phyloP scores from a whole-genome alignment of 2,113 vertebrate genomes.

The Labrus mixtus region DNA sequence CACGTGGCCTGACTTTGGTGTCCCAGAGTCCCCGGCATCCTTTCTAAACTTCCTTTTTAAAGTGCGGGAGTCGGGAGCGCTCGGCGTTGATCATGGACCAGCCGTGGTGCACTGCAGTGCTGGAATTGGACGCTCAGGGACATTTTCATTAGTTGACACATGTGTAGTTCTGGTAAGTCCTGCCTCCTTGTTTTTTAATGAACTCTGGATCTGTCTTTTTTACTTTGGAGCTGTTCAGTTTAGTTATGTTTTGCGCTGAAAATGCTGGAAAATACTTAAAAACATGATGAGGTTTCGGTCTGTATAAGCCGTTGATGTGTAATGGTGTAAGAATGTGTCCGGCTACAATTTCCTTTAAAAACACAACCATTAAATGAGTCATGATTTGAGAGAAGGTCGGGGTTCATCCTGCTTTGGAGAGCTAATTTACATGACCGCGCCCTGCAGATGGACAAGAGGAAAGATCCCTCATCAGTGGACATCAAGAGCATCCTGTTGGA shows the following conservation, averaged over 20 bases:
- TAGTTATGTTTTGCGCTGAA: too few relatives aligned
- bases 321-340: not conserved
- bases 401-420: not conserved
- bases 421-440: not conserved
- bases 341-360: not conserved
- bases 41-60: slow-evolving; percentile 98
- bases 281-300: too few relatives aligned
- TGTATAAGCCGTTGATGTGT: not conserved
- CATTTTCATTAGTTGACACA: slow-evolving; percentile 95
- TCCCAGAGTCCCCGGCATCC: slow-evolving; percentile 96
- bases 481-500: slow-evolving; percentile 93
- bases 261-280: too few relatives aligned
- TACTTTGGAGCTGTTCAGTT: too few relatives aligned
- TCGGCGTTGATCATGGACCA: slow-evolving; percentile 90
- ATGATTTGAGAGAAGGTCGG: not conserved
- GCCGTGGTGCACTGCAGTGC: slow-evolving; percentile 96
- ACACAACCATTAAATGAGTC: not conserved
- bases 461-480: slow-evolving; percentile 89
- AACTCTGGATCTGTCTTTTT: too few relatives aligned
- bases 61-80: slow-evolving; percentile 92
- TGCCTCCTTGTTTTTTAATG: not conserved
- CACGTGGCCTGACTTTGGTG: slow-evolving; percentile 98
- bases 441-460: slow-evolving; percentile 92
- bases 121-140: slow-evolving; percentile 95
- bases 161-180: slow-evolving; percentile 93